Evolutionary conservation across 2,888 invertebrate genomes (phyloP), one percentile per base, ranked within the genome.

Genomic region (Ernsta delagoae): DNA sequence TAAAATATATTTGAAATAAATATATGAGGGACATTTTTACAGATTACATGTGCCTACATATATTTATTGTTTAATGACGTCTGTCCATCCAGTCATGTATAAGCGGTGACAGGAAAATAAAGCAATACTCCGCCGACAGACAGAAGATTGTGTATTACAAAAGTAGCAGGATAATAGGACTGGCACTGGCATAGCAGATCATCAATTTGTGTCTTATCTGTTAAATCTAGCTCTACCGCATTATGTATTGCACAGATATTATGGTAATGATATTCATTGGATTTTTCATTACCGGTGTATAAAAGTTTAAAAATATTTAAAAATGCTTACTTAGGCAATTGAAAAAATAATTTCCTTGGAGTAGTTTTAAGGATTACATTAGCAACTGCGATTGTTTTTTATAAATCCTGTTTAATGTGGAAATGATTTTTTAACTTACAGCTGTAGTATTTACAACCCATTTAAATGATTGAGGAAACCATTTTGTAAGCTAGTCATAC

Each of bases 161-260:
- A 59, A 59, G 59, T 59, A 59, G 41, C 16, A 59, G 59, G 59
- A 59, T 59, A 59, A 59, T 41, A 59, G 16, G 39, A 41, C 41
- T 39, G 57, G 57, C 57, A 12, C 41, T 59, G 59, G 59, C 59
- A 59, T 12, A 59, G 11, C 41, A 62, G 48, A 16, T 41, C 53
- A 62, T 62, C 62, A 62, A 62, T 53, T 62, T 53, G 62, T 62
- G 39, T 45, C 48, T 50, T 39, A 62, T 62, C 62, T 39, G 62
- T 48, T 48, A 16, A 5, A 53, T 62, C 50, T 50, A 34, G 39
- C 6, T 39, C n/a, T 45, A 45, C 60, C 9, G 34, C 61, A 61
- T 7, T 12, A 61, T 48, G 34, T 12, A 4, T 8, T 24, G 45
- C 11, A 48, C 54, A 56, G 36, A 57, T 6, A 41, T n/a, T 6